Base-by-base conservation (phyloP, 2,113 vertebrate genomes). In the Pipra filicauda region DNA sequence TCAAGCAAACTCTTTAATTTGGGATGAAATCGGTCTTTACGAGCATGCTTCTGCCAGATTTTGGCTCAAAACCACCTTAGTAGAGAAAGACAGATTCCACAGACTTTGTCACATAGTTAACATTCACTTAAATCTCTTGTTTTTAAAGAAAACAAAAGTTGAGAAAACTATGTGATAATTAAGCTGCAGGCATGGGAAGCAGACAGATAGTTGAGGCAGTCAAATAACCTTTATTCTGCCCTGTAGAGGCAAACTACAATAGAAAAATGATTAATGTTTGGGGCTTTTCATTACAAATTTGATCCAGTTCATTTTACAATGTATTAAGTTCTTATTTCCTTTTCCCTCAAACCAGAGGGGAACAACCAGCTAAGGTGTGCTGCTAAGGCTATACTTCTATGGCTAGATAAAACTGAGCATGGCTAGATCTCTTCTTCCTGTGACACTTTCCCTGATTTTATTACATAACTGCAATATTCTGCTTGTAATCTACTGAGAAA, bases 111-210 rank as follows among this genome's bases (percentile, higher is more conserved):
- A 89, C 85, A 65, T 77, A 93, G 69, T 88, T 94, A 89, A 74
- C 88, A 82, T 84, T 87, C 90, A 89, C 59, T 96, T 72, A 94
- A 95, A 82, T 82, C 15, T 86, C 85, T 92, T 86, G 80, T 79
- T 92, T 95, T 93, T 78, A 95, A 95, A 95, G 86, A 91, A 89
- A 96, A 90, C 72, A 95, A 79, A 51, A 82, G 39, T 91, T 74
- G 43, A 92, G 55, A 90, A 91, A 93, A 94, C 72, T 24, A 89
- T 66, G 83, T 79, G 83, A 90, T 87, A 90, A 94, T 94, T 93
- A 90, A 96, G n/a, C 70, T 81, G 88, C 62, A 89, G 75, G 72
- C 77, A 9, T 76, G 61, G 88, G 80, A 94, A 91, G 61, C 58
- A 92, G 72, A 52, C 35, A 87, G 73, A 89, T 44, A 80, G n/a